phyloP scores from a whole-genome alignment of 2,113 vertebrate species.

The Mirza zaza region DNA sequence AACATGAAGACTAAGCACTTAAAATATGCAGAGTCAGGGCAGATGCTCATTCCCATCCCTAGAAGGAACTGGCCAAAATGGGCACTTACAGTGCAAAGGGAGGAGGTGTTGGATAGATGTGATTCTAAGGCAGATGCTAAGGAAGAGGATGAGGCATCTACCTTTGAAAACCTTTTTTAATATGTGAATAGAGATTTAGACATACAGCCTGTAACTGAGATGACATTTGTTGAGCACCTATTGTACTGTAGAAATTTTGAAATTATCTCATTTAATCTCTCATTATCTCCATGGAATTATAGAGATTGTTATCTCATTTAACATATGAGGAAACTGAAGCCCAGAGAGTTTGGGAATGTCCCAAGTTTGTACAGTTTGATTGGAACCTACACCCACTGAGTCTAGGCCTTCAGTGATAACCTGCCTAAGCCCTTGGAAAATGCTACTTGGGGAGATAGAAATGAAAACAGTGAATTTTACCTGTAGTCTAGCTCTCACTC shows the following conservation, averaged over 20 bases:
- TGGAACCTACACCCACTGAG: background rate
- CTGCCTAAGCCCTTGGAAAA: background rate
- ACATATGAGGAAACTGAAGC: background rate
- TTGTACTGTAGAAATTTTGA: background rate
- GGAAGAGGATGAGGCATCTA: background rate
- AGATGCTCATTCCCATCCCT: slow-evolving; percentile 52
- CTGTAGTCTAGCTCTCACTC: background rate
- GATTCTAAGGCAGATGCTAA: background rate
- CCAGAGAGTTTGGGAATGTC: background rate
- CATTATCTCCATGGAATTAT: background rate
- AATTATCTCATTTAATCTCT: background rate
- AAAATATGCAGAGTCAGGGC: slow-evolving; percentile 17
- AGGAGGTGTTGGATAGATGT: background rate
- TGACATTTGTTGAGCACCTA: background rate
- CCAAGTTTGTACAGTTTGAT: background rate
- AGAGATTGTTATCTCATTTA: background rate
- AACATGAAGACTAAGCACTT: slow-evolving; percentile 39
- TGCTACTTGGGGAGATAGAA: background rate
- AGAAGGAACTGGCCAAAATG: slow-evolving; percentile 22
- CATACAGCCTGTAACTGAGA: background rate
- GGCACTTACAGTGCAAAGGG: background rate
- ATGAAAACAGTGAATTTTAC: background rate
- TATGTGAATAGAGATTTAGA: background rate
- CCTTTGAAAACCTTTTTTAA: background rate
- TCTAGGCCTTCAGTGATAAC: background rate